phyloP scores from a whole-genome alignment of 1,140 invertebrate genomes.

The Sinella curviseta region DNA sequence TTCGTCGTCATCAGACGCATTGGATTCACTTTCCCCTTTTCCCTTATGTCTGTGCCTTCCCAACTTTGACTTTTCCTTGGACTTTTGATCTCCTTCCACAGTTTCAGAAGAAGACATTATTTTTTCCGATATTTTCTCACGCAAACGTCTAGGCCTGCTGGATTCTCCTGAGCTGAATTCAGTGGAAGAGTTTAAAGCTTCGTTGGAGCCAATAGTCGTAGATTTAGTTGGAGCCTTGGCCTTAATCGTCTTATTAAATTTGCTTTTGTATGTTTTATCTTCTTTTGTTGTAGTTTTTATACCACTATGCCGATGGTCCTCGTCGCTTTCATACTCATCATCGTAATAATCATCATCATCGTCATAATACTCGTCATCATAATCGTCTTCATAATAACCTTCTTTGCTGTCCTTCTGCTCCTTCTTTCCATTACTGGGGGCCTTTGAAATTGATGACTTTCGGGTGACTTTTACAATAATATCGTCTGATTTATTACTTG shows the following conservation, averaged over 20 bases:
- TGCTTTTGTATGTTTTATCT: neutral
- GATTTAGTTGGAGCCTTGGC: neutral
- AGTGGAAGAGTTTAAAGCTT: neutral
- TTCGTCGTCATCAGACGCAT: neutral
- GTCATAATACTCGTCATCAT: neutral
- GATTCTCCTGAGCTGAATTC: neutral
- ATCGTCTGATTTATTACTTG: neutral
- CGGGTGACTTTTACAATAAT: neutral
- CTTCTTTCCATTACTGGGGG: neutral
- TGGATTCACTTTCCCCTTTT: neutral
- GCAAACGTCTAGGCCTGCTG: neutral
- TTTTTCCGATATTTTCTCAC: slow-evolving; percentile 14
- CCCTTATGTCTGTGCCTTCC: neutral
- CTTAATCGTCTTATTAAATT: neutral
- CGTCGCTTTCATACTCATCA: neutral
- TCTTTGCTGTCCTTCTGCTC: neutral
- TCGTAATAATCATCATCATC: neutral
- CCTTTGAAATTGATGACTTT: too few species aligned
- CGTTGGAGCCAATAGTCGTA: too few species aligned
- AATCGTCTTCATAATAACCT: neutral
- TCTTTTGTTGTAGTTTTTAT: neutral
- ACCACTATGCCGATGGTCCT: too few species aligned
- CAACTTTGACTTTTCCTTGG: neutral
- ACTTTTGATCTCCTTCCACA: neutral
- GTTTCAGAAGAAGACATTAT: slow-evolving; percentile 3